These are phyloP conservation scores for Polyommatus iphigenia DNA, from an alignment of 2,888 invertebrate species.

Conservation along the genomic window DNA sequence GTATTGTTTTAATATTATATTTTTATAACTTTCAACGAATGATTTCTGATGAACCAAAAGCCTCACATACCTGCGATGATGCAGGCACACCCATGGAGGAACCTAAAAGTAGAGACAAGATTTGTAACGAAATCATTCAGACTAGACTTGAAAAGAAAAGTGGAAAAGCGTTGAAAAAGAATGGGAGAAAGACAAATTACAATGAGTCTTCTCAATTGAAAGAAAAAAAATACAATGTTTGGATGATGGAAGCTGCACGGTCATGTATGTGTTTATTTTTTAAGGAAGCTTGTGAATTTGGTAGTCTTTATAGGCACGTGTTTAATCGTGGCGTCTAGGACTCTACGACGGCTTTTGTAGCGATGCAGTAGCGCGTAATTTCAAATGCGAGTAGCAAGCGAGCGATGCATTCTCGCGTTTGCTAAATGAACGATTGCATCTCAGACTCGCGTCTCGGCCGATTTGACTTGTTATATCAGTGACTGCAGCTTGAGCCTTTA, in stretches of 20 bases:
- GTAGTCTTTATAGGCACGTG: no score
- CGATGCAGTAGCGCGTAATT: no score
- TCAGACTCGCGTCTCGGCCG: no score
- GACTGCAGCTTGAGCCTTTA: no score
- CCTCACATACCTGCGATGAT: not conserved
- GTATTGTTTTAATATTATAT: not conserved
- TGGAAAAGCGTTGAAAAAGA: not conserved
- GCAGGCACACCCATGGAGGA: not conserved
- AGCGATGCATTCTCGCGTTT: no score
- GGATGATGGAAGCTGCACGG: not conserved
- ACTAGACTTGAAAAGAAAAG: not conserved
- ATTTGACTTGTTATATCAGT: no score
- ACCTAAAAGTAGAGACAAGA: not conserved
- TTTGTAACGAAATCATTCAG: not conserved
- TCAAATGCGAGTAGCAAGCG: no score
- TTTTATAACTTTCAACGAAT: not conserved
- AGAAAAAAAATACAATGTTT: not conserved
- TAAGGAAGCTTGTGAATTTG: no score
- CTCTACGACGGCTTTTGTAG: no score
- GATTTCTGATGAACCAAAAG: not conserved
- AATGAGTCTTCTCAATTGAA: slow-evolving; percentile 17
- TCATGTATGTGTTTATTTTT: not conserved
- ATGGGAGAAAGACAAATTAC: not conserved
- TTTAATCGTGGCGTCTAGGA: no score
- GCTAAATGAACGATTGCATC: no score